Percentiles rank a stretch among this genome's conserved stretches.
Evolutionary conservation across 2,113 vertebrate genomes (phyloP).

Genomic region (rabbit (Oryctolagus cuniculus)): DNA sequence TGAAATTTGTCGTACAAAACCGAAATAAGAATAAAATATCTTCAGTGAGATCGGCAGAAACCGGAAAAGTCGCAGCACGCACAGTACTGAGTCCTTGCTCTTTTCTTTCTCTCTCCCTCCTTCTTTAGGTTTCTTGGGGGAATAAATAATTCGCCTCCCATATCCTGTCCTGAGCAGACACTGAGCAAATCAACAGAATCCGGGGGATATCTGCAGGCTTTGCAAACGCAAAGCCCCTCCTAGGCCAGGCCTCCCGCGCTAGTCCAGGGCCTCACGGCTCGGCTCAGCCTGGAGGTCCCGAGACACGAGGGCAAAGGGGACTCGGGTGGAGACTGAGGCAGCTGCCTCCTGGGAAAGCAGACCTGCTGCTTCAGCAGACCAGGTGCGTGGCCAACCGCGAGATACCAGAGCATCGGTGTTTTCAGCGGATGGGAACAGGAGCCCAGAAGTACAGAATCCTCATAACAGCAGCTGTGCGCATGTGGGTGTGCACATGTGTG

Average conservation of each 20-base stretch:
- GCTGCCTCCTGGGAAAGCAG: constrained; percentile 44
- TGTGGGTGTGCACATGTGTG: neutral
- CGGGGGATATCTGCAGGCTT: constrained; percentile 30
- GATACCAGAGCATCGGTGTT: neutral
- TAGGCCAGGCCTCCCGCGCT: neutral
- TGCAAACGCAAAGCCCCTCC: constrained; percentile 55
- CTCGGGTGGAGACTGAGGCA: neutral
- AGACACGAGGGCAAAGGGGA: neutral
- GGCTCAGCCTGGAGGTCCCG: neutral
- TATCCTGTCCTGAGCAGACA: constrained; percentile 75
- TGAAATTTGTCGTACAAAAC: constrained; percentile 75
- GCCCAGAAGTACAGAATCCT: constrained; percentile 12
- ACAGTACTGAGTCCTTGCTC: constrained; percentile 67
- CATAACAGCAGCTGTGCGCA: neutral
- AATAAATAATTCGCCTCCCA: constrained; percentile 87
- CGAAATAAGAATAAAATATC: constrained; percentile 69
- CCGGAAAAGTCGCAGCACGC: constrained; percentile 62
- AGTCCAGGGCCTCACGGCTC: constrained; percentile 34
- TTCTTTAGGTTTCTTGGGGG: constrained; percentile 74
- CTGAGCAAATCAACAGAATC: constrained; percentile 69
- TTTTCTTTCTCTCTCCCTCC: constrained; percentile 60
- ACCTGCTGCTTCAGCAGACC: neutral
- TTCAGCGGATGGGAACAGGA: constrained; percentile 53
- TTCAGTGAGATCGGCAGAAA: constrained; percentile 72
- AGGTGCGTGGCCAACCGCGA: neutral